phyloP scores from a whole-genome alignment of 2,888 invertebrate species.

The Clitarchus hookeri region DNA sequence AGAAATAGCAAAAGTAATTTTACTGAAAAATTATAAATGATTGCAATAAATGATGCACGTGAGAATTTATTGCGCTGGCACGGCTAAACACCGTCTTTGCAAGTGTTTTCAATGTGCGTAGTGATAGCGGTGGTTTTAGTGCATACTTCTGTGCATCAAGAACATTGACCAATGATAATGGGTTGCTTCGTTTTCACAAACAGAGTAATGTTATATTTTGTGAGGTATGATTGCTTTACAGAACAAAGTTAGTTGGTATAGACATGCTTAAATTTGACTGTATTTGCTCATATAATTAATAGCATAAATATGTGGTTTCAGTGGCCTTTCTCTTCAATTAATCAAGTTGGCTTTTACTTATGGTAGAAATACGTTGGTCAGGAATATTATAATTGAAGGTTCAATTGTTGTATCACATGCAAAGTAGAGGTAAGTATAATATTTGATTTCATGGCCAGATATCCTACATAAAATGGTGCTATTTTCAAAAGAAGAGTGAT shows the following conservation, averaged over 20 bases:
- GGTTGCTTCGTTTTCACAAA: not conserved
- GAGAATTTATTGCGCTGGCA: conserved; percentile 1
- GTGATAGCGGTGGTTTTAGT: conserved; percentile 20
- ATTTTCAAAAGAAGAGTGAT: not conserved
- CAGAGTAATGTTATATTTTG: not conserved
- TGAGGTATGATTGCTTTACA: not conserved
- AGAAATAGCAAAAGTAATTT: conserved; percentile 3
- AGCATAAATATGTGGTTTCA: not conserved
- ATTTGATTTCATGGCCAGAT: not conserved
- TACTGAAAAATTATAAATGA: not conserved
- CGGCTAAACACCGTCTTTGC: not conserved
- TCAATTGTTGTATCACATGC: not conserved
- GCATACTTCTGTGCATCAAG: conserved; percentile 16
- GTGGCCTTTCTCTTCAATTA: not conserved
- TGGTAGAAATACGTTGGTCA: not conserved
- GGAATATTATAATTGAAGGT: not conserved
- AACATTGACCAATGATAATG: not conserved
- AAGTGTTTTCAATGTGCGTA: conserved; percentile 17
- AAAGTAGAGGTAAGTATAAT: not conserved
- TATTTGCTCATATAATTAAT: not conserved
- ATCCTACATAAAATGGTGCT: not conserved
- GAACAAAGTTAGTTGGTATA: not conserved
- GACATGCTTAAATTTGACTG: not conserved
- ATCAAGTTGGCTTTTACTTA: not conserved
- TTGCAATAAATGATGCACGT: conserved; percentile 16